These are phyloP conservation scores for Atrichornis clamosus DNA, from an alignment of 2,113 vertebrate genomes.

Conservation along the genomic window DNA sequence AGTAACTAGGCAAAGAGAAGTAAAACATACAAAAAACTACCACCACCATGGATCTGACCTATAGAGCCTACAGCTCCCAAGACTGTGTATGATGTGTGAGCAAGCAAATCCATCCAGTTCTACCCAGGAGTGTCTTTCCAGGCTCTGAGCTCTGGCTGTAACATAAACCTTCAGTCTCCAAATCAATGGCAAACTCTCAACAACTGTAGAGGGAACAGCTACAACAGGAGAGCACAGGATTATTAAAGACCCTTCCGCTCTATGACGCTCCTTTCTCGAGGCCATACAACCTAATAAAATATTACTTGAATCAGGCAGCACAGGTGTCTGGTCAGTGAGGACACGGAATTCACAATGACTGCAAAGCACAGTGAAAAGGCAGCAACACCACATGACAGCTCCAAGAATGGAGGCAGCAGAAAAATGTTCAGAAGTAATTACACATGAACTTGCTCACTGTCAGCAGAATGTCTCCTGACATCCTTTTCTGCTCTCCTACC, in stretches of 20 bases:
- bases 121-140: neutral
- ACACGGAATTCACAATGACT: accelerated
- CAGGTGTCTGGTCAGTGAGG: neutral
- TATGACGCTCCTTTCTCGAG: neutral
- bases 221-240: neutral
- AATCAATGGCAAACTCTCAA: neutral
- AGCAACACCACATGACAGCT: neutral
- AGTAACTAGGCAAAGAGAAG: neutral
- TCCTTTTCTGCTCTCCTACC: neutral
- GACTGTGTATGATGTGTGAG: accelerated
- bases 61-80: neutral
- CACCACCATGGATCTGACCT: neutral
- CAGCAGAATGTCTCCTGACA: neutral
- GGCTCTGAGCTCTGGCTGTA: neutral
- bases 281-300: neutral
- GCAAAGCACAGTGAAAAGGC: neutral
- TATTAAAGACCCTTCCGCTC: neutral
- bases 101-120: neutral
- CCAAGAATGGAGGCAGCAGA: accelerated
- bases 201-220: neutral
- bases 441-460: neutral
- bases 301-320: neutral
- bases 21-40: neutral
- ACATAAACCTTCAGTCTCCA: neutral
- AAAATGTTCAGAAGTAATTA: neutral